Base-by-base conservation (phyloP, 1,140 invertebrate genomes). In the Atopsyche davidsoni region DNA sequence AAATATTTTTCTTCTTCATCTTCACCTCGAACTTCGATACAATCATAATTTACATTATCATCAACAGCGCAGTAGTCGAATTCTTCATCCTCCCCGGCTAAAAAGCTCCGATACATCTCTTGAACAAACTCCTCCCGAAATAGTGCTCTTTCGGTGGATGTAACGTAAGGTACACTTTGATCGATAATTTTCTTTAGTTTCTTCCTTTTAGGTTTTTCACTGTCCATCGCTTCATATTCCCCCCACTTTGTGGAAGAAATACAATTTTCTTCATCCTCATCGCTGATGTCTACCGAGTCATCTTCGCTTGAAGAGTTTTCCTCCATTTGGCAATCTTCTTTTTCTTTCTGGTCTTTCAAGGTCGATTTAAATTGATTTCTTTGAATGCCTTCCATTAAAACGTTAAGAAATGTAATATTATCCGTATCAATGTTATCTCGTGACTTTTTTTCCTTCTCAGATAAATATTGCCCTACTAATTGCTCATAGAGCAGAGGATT, bases 1-100 rank as follows among this genome's bases (percentile, higher is more conserved):
- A 94, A 94, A 64, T 93, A 94, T 64, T 84, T 85, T 60, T 93
- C 90, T 70, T 94, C 88, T 59, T 83, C 86, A 71, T 93, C 90
- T 60, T 80, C 76, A 23, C 75, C 75, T 46, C 78, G 61, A 55
- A 82, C 76, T 24, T 83, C 75, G 2, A 89, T 64, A 60, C 86
- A 81, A 76, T 93, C 90, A 68, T 88, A 89, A 16, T 80, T 78
- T 25, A 82, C 75, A 71, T 92, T 88, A 50, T 83, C 71, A 65
- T 92, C 88, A 0, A 91, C 79, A 47, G 67, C 69, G 40, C 74
- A 75, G 60, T 96, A 96, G 69, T 95, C 87, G 76, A 91, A 87
- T 58, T 89, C 82, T 32, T 61, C 57, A 70, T 96, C 92, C 62
- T 83, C 80, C 0, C 92, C 92, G 59, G 84, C 78, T 21, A 96